Conservation (phyloP, 2,113 vertebrate species). For the Antechinus flavipes region DNA sequence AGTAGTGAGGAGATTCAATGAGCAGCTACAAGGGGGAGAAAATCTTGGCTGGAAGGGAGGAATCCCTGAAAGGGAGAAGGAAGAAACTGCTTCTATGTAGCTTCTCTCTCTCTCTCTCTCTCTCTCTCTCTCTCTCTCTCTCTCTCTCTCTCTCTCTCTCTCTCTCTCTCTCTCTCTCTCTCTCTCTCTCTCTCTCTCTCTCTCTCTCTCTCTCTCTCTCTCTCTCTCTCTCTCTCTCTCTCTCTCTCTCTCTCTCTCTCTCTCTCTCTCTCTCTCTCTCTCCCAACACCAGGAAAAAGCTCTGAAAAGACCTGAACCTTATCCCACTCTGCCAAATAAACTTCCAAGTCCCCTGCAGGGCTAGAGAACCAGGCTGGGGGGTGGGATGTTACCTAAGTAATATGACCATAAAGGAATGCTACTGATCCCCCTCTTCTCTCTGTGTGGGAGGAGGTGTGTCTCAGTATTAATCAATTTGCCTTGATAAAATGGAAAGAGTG, state of each 20-base stretch:
- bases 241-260: background rate
- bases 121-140: background rate
- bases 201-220: background rate
- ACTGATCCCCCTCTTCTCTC: background rate
- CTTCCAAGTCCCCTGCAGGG: background rate
- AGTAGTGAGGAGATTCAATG: constrained; percentile 62
- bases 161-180: background rate
- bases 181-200: background rate
- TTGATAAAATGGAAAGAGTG: background rate
- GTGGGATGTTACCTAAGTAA: background rate
- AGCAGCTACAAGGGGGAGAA: background rate
- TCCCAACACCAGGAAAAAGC: background rate
- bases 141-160: background rate
- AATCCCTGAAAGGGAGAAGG: background rate
- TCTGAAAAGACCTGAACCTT: background rate
- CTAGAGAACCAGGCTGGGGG: background rate
- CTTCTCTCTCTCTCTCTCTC: background rate
- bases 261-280: background rate
- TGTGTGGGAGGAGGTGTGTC: background rate
- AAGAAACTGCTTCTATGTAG: background rate
- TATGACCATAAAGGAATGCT: background rate
- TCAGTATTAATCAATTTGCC: rapidly evolving
- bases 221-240: background rate
- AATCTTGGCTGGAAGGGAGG: background rate
- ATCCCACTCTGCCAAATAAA: background rate